Percentiles rank a stretch among this genome's conserved stretches.
Conservation (phyloP, 2,113 vertebrate species). For the Empidonax alnorum region DNA sequence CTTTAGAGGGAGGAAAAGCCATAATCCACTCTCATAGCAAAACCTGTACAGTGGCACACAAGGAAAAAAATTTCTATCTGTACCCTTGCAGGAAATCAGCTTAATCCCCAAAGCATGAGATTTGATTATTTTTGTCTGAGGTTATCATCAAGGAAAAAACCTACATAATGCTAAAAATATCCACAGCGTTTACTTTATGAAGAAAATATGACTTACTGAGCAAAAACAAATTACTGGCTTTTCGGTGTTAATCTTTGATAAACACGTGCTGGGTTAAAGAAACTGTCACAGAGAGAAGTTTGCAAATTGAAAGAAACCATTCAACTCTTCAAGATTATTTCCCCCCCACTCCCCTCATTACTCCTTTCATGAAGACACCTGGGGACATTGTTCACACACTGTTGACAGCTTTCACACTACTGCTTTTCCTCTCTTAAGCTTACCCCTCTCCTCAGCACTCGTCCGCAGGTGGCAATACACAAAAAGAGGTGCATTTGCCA, state of each 20-base stretch:
- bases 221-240: constrained; percentile 47
- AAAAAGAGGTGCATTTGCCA: not conserved
- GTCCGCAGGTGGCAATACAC: not conserved
- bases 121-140: constrained; percentile 72
- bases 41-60: constrained; percentile 5
- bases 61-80: constrained; percentile 31
- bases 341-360: not conserved
- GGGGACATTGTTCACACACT: constrained; percentile 29
- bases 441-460: not conserved
- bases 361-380: constrained; percentile 40
- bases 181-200: constrained; percentile 49
- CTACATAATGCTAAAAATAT: constrained; percentile 56
- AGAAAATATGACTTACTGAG: constrained; percentile 59
- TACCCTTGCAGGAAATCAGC: constrained; percentile 68
- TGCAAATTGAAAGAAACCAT: constrained; percentile 37
- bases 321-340: constrained; percentile 27
- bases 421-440: not conserved
- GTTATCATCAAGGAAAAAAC: constrained; percentile 68
- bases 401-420: constrained; percentile 37
- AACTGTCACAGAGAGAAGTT: constrained; percentile 27
- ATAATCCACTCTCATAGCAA: constrained; percentile 58
- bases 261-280: constrained; percentile 32
- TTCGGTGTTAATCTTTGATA: constrained; percentile 62
- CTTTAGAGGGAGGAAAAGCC: not conserved
- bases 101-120: constrained; percentile 70